Conservation (phyloP, 2,888 invertebrate species). For the Philonicus albiceps region DNA sequence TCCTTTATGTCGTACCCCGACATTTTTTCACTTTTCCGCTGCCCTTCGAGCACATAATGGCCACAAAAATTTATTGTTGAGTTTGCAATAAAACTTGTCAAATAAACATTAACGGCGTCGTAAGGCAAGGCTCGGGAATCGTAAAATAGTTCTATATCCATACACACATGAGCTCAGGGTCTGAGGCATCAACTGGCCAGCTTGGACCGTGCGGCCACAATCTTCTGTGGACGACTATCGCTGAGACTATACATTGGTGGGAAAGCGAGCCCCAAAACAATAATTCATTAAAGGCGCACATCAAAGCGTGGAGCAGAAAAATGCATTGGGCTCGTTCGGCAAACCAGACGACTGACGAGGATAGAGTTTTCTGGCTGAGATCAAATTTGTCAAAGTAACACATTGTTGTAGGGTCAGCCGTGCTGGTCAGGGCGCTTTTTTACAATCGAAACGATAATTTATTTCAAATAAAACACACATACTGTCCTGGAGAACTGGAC, state of each 20-base stretch:
- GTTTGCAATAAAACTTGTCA: constrained; percentile 53
- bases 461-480: neutral
- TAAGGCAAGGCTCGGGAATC: constrained; percentile 1
- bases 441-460: neutral
- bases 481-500: neutral
- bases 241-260: neutral
- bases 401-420: constrained; percentile 33
- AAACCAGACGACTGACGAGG: neutral
- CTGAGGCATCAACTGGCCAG: neutral
- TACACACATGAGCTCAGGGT: neutral
- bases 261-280: constrained; percentile 6
- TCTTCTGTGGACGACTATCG: neutral
- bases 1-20: neutral
- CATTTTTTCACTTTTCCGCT: constrained; percentile 28
- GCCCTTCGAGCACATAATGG: constrained; percentile 44
- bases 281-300: constrained; percentile 29
- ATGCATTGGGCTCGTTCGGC: neutral
- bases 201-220: neutral
- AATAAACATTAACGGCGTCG: constrained; percentile 52
- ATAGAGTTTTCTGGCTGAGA: neutral
- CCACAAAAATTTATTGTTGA: constrained; percentile 51
- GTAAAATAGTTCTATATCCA: constrained; percentile 12
- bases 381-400: constrained; percentile 42
- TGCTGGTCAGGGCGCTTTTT: neutral
- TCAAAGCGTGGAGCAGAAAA: constrained; percentile 14